phyloP scores from a whole-genome alignment of 2,888 invertebrate species.

The Napeogenes inachia region DNA sequence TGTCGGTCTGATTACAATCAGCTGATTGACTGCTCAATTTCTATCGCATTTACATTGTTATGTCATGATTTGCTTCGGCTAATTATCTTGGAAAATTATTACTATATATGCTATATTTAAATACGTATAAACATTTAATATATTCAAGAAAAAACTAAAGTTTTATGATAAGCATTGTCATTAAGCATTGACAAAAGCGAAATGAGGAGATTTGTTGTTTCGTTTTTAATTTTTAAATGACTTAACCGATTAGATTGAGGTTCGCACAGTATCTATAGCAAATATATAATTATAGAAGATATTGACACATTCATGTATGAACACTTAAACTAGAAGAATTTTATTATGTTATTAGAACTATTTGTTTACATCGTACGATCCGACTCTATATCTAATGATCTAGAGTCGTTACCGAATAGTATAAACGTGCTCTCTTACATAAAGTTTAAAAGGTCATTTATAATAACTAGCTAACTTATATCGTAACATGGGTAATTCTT shows the following conservation, averaged over 20 bases:
- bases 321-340: neutral
- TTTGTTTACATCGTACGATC: neutral
- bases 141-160: no score
- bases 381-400: neutral
- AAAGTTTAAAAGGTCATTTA: conserved; percentile 22
- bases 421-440: conserved; percentile 16
- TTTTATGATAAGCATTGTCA: no score
- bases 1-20: conserved; percentile 17
- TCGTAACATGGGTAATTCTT: conserved; percentile 11
- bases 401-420: conserved; percentile 7
- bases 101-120: no score
- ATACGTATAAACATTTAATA: no score
- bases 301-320: no score
- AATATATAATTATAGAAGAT: no score
- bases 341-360: neutral
- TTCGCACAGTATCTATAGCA: no score
- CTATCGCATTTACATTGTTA: conserved; percentile 10
- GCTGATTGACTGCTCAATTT: conserved; percentile 20
- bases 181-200: no score
- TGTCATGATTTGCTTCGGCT: neutral
- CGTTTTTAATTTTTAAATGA: no score
- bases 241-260: no score
- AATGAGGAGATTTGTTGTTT: no score
- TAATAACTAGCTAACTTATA: conserved; percentile 18
- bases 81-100: no score